Base-by-base conservation (phyloP, 2,797 vertebrate species). In the Lates japonicus region DNA sequence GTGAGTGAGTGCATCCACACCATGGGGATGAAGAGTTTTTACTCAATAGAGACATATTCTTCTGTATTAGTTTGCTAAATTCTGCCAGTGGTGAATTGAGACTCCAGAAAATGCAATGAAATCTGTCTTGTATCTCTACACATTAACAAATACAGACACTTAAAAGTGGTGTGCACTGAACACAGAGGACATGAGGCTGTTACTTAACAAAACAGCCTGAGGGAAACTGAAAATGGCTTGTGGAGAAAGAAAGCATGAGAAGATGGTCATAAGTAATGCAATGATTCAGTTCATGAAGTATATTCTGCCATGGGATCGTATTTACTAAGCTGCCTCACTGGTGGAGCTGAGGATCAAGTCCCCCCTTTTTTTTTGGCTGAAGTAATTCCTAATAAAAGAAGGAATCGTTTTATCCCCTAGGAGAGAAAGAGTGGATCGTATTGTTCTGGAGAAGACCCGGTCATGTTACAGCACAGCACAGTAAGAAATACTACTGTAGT, bases 201-300 rank as follows among this genome's bases (percentile, higher is more conserved):
- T 88, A 59, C 31, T 80, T 64, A 85, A 84, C 25, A 67, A 82
- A 87, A 87, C 72, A 80, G 61, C 72, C 73, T 0, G 33, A 78
- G 63, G 78, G 33, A 54, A 72, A 84, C 20, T 76, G 51, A 76
- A 78, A 54, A 64, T 19, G 55, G 58, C 71, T 82, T 14, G 39
- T 41, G 41, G 52, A 65, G 42, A 73, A 74, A 81, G 51, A 79
- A 81, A 48, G 41, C 22, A 77, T 0, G 11, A 79, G 16, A 44
- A 67, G 46, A 74, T 39, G 41, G 57, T 81, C 76, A 73, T 33
- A 73, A 70, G 66, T 66, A 68, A 81, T 33, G n/a, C 57, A 79
- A 25, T 76, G 20, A 82, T 58, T 73, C 5, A 54, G 58, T 66
- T 68, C 17, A 70, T 39, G 17, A 74, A 63, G 64, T 57, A 44